Conservation (phyloP, 2,888 invertebrate species). For the Phragmatobia fuliginosa region DNA sequence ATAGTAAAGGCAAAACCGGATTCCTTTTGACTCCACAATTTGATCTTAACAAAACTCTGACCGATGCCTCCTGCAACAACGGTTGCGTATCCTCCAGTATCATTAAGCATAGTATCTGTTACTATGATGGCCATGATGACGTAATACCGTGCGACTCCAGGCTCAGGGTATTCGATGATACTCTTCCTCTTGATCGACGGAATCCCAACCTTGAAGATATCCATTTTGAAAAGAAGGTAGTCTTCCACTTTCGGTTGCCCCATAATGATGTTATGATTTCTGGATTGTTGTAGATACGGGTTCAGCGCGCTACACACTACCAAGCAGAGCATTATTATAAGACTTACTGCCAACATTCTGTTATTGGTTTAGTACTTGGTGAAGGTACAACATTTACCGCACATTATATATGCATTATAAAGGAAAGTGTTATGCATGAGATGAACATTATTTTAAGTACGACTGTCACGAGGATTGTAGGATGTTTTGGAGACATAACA, state of each 20-base stretch:
- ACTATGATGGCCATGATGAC: neutral
- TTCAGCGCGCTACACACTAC: neutral
- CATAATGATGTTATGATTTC: neutral
- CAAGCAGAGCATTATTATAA: neutral
- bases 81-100: neutral
- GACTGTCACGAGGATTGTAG: neutral
- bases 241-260: neutral
- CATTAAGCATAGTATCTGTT: neutral
- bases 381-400: neutral
- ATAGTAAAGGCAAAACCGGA: neutral
- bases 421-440: constrained; percentile 2
- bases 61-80: constrained; percentile 4
- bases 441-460: neutral
- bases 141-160: neutral
- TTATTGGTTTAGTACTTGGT: neutral
- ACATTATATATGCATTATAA: neutral
- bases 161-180: constrained; percentile 1
- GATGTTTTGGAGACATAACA: neutral
- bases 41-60: constrained; percentile 5
- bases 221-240: constrained; percentile 5
- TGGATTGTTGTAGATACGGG: neutral
- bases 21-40: neutral
- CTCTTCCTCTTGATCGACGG: neutral
- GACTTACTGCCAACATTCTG: neutral
- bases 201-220: constrained; percentile 1